Evolutionary conservation across 2,888 invertebrate genomes (phyloP), one percentile per base, ranked within the genome.

Genomic region (Ophonus ardosiacus): DNA sequence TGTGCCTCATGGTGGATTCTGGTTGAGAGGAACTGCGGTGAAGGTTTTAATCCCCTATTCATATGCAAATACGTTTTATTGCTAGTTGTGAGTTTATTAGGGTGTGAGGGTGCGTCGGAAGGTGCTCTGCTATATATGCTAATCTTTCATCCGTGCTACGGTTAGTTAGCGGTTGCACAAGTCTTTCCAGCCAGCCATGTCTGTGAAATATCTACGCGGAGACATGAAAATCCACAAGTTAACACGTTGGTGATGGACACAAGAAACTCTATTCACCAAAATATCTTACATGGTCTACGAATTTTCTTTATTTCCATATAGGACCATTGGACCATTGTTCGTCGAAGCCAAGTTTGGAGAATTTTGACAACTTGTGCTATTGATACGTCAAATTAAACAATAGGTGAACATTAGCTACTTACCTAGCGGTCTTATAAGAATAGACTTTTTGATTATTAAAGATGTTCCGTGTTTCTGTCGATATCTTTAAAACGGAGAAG

Each of bases 1-100:
- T 59, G 59, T 6, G 59, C 15, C 31, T 31, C 31, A 31, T 31
- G 31, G 31, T 31, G 31, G 31, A 31, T 31, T 31, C 31, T 31
- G 31, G 31, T 31, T 31, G 31, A 31, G 43, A 8, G 18, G 80
- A 61, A 80, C 61, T 61, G 40, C 59, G 80, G 87, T 87, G 87
- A 87, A 89, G 90, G 89, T 90, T 90, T 90, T 91, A 91, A 91
- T 90, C 90, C 90, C 88, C 91, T 87, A 91, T 91, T 90, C 90
- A 90, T 89, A 91, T 91, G 91, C 90, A 91, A 90, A 91, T 91
- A 88, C 89, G 89, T 90, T 90, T 91, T 90, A 90, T 91, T 90
- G 90, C 90, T 89, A 90, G 90, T 90, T 90, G 88, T 88, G 89
- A 90, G 90, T 90, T 90, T 90, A 90, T 90, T 90, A 90, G 71